Conservation (phyloP, 2,888 invertebrate genomes). For the Noctua fimbriata region DNA sequence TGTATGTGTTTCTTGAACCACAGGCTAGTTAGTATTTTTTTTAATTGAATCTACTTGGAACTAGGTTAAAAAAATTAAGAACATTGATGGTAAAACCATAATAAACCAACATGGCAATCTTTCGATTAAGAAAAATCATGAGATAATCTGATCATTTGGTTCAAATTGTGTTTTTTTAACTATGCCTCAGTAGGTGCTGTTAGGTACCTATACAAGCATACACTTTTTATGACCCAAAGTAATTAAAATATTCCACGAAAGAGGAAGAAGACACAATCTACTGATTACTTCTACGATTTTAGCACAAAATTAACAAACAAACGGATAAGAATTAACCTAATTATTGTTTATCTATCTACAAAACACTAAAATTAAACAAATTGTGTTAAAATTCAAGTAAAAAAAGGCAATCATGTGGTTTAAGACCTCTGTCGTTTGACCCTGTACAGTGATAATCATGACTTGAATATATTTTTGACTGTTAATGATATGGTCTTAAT, state of each 20-base stretch:
- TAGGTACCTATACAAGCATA: neutral
- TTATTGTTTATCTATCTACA: constrained; percentile 25
- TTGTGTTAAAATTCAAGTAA: neutral
- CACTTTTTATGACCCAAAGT: neutral
- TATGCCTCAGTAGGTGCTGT: too few species aligned
- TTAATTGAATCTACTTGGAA: too few species aligned
- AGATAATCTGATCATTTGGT: neutral
- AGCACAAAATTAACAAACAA: constrained; percentile 30
- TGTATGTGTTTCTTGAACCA: too few species aligned
- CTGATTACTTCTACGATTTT: constrained; percentile 20
- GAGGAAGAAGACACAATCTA: constrained; percentile 10
- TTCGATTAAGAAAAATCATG: neutral
- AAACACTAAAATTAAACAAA: neutral
- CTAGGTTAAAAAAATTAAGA: too few species aligned
- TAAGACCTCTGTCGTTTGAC: constrained; percentile 30
- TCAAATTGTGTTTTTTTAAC: neutral
- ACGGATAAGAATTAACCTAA: constrained; percentile 49
- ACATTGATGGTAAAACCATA: too few species aligned
- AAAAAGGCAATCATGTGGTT: constrained; percentile 1
- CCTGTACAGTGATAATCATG: constrained; percentile 1
- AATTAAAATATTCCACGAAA: constrained; percentile 27
- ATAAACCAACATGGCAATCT: neutral
- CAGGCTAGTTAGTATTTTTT: too few species aligned
- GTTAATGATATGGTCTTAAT: neutral
- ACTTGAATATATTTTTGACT: constrained; percentile 7